These are phyloP conservation scores for Clarias fuscus DNA, from an alignment of 2,797 vertebrate species.

Conservation along the genomic window DNA sequence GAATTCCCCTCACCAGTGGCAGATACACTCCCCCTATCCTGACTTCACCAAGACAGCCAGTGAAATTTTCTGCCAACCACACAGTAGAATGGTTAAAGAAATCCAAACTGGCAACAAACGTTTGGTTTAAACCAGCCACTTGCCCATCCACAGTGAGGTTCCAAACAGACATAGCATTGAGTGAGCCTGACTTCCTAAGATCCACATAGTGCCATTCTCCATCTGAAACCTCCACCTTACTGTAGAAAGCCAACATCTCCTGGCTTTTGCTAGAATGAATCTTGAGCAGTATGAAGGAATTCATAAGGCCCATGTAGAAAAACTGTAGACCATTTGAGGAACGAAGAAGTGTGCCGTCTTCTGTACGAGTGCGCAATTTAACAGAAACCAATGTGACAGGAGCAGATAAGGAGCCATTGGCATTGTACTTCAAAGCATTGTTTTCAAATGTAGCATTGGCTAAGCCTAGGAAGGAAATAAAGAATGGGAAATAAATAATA, in stretches of 20 bases:
- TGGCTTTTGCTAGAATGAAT: slow-evolving; percentile 74
- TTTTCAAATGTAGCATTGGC: slow-evolving; percentile 82
- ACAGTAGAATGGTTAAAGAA: slow-evolving; percentile 79
- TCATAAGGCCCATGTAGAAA: slow-evolving; percentile 80
- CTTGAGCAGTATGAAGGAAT: slow-evolving; percentile 79
- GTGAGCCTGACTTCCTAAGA: slow-evolving; percentile 74
- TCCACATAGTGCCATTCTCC: slow-evolving; percentile 86
- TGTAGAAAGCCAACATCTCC: slow-evolving; percentile 74
- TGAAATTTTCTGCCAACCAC: slow-evolving; percentile 84
- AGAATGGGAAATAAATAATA: slow-evolving; percentile 10
- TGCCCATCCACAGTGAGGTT: slow-evolving; percentile 75
- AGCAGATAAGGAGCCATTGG: slow-evolving; percentile 69
- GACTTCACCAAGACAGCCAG: slow-evolving; percentile 86
- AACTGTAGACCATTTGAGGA: slow-evolving; percentile 69
- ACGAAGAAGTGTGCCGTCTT: slow-evolving; percentile 77
- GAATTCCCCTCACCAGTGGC: slow-evolving; percentile 68
- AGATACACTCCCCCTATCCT: slow-evolving; percentile 84
- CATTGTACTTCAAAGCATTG: slow-evolving; percentile 73
- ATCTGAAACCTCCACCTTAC: slow-evolving; percentile 70
- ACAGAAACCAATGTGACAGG: slow-evolving; percentile 77
- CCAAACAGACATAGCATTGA: slow-evolving; percentile 73
- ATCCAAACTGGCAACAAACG: slow-evolving; percentile 72
- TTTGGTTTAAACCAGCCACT: slow-evolving; percentile 64
- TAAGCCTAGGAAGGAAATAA: slow-evolving; percentile 74
- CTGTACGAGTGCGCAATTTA: slow-evolving; percentile 83